Evolutionary conservation across 92 coral and sea anemone genomes (phyloP), one percentile per base, ranked within the genome.

Genomic region (Epizoanthus rinbou): DNA sequence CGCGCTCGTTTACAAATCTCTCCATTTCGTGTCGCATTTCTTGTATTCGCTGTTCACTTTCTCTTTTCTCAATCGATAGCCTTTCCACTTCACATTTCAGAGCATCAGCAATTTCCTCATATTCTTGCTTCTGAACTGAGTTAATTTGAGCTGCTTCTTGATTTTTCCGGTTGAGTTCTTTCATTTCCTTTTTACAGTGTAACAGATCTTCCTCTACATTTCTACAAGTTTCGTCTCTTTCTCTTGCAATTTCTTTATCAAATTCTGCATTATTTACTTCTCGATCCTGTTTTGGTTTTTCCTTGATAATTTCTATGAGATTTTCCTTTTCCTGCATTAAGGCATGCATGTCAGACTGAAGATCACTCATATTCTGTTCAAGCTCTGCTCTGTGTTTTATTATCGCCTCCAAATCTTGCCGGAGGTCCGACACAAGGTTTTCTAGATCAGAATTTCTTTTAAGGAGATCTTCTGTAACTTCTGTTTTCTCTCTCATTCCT

Each of bases 21-120:
- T 86, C 91, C 90, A 95, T 84, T 75, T 93, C 98, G 19, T 76
- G 73, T 50, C 98, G 84, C 68, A 95, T 50, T 64, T 91, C 96
- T 31, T 95, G 93, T 14, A 89, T 76, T 33, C 93, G 87, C 82
- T 85, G 87, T 81, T 95, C 98, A 56, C 90, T 86, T 14, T 85
- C 90, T 25, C 83, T 89, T 87, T 95, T 95, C 50, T 93, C 98
- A 79, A 72, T 76, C 23, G 79, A 56, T 47, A 85, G 43, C n/a
- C 84, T 64, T 31, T 89, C 78, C 6, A 74, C 69, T 75, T 89
- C 92, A 19, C 83, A 88, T 47, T 57, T 33, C 22, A 90, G 62
- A 19, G 64, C 74, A 4, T 71, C 47, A 57, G 81, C 69, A 22
- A 83, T 84, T 37, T 90, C 95, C 62, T 87, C 87, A 60, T 80